Evolutionary conservation across 2,113 vertebrate genomes (phyloP).

Genomic region (Lates calcarifer): DNA sequence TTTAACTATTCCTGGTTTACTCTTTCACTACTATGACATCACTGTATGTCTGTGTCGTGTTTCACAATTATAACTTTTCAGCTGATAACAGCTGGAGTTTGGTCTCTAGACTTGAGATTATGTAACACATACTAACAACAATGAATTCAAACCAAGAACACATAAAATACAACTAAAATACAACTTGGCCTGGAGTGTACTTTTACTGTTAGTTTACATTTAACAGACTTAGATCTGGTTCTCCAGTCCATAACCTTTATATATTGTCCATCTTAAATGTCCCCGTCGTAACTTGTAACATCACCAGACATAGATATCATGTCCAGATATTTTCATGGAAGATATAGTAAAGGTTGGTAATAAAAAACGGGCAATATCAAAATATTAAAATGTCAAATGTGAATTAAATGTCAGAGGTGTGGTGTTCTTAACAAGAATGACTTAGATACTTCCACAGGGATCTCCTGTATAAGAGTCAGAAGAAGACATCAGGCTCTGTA

Average conservation of each 20-base stretch:
- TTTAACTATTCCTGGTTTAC: neutral
- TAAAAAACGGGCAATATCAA: neutral
- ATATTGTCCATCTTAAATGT: neutral
- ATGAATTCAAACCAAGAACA: neutral
- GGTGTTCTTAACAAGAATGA: neutral
- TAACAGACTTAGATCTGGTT: neutral
- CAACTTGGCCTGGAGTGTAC: neutral
- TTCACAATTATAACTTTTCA: constrained; percentile 9
- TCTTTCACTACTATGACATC: neutral
- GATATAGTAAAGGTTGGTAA: neutral
- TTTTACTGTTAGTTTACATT: neutral
- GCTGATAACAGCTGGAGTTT: constrained; percentile 30
- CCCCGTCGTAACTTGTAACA: neutral
- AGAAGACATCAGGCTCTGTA: no score
- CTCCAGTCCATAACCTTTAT: neutral
- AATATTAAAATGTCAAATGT: constrained; percentile 7
- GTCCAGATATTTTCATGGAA: neutral
- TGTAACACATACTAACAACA: neutral
- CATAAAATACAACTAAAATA: neutral
- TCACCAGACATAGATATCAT: neutral
- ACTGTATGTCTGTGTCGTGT: neutral
- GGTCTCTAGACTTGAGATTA: constrained; percentile 19
- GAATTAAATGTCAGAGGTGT: neutral
- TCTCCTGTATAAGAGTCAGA: neutral
- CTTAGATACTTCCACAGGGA: neutral